phyloP scores from a whole-genome alignment of 2,113 vertebrate species.

The Sinocyclocheilus grahami region DNA sequence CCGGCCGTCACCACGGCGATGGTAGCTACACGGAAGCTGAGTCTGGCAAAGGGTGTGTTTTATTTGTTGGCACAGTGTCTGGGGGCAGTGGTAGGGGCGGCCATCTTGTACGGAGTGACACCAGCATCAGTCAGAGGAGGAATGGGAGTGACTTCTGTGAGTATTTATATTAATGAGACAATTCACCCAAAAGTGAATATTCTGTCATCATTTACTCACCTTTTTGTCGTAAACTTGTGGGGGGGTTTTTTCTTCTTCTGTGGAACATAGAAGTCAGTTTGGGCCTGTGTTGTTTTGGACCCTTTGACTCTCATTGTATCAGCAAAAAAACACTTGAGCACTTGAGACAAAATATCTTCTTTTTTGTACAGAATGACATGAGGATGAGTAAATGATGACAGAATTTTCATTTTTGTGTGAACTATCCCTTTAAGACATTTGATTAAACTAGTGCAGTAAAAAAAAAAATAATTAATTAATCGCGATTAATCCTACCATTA shows the following conservation, averaged over 20 bases:
- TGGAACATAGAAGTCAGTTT: background rate
- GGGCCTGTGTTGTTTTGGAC: background rate
- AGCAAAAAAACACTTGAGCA: no score
- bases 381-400: background rate
- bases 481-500: no score
- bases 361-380: background rate
- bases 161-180: background rate
- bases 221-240: no score
- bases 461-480: no score
- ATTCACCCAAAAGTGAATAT: background rate
- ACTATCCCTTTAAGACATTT: no score
- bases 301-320: background rate
- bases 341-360: no score
- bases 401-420: background rate
- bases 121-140: constrained; percentile 80
- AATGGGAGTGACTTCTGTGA: constrained; percentile 89
- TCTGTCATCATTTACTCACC: background rate
- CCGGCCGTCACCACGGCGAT: constrained; percentile 91
- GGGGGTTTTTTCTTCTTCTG: no score
- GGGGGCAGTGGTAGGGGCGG: constrained; percentile 86
- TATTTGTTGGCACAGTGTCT: constrained; percentile 92
- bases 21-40: constrained; percentile 91
- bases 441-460: no score
- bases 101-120: constrained; percentile 90
- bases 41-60: constrained; percentile 89